Percentiles rank a stretch among this genome's conserved stretches.
phyloP scores from a whole-genome alignment of 2,113 vertebrate species.

The Podocnemis expansa region DNA sequence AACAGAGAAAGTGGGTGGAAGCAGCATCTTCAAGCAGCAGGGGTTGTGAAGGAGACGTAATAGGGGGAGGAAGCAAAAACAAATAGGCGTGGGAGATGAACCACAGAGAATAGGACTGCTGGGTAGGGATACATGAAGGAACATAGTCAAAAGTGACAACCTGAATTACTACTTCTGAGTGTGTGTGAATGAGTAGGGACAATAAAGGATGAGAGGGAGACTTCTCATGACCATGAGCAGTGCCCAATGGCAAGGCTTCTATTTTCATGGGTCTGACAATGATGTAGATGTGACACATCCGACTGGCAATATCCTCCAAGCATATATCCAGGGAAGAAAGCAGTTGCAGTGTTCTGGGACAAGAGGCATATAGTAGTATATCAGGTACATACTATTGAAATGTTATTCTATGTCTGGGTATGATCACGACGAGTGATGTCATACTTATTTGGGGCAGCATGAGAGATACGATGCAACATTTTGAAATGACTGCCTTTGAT shows the following conservation, averaged over 20 bases:
- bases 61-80: not conserved
- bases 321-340: fast-evolving
- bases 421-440: not conserved
- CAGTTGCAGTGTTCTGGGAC: not conserved
- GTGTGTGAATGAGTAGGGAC: not conserved
- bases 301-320: not conserved
- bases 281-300: not conserved
- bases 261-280: not conserved
- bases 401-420: not conserved
- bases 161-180: not conserved
- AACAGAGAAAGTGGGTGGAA: not conserved
- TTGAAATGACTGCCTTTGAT: not conserved
- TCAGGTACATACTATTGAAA: fast-evolving
- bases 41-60: fast-evolving
- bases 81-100: not conserved
- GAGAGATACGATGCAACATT: not conserved
- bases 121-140: not conserved
- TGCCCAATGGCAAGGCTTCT: not conserved
- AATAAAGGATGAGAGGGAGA: not conserved
- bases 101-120: not conserved
- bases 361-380: not conserved
- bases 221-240: not conserved
- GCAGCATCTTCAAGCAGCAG: not conserved
- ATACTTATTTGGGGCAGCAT: not conserved
- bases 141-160: not conserved